phyloP scores from a whole-genome alignment of 2,797 vertebrate genomes.

The Leptatherina wallacei region DNA sequence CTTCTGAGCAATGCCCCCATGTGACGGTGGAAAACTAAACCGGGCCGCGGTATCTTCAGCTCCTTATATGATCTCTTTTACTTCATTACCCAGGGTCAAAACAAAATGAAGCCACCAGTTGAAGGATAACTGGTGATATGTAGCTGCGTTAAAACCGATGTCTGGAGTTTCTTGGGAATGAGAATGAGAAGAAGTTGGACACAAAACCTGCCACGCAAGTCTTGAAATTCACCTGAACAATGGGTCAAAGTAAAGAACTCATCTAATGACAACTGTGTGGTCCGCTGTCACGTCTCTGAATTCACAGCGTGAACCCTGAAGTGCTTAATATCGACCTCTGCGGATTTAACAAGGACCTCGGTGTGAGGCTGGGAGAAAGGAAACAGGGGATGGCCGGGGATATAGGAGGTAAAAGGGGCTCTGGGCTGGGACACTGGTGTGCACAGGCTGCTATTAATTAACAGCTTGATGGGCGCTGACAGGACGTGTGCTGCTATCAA shows the following conservation, averaged over 20 bases:
- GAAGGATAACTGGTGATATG: background rate
- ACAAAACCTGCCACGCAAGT: constrained; percentile 7
- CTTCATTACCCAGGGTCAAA: too few species aligned
- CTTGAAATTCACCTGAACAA: constrained; percentile 30
- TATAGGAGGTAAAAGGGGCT: constrained; percentile 31
- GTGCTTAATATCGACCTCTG: constrained; percentile 42
- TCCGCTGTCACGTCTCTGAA: background rate
- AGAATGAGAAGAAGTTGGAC: constrained; percentile 7
- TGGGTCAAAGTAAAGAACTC: constrained; percentile 6
- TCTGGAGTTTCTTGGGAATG: background rate
- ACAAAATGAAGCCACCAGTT: too few species aligned
- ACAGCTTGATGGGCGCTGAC: constrained; percentile 78
- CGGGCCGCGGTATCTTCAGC: background rate
- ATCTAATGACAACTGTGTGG: constrained; percentile 25
- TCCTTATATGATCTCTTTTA: too few species aligned
- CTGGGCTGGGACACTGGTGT: constrained; percentile 48
- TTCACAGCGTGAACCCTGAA: constrained; percentile 19
- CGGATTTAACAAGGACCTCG: constrained; percentile 14
- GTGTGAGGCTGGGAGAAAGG: constrained; percentile 12
- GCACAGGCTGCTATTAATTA: constrained; percentile 78
- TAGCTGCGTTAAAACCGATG: background rate
- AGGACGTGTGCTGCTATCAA: constrained; percentile 82
- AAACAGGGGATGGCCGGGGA: constrained; percentile 1
- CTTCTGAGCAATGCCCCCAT: background rate
- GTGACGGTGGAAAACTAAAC: background rate